These are phyloP conservation scores for Actinernus sp. DNA, from an alignment of 92 coral and sea anemone genomes.

Conservation along the genomic window DNA sequence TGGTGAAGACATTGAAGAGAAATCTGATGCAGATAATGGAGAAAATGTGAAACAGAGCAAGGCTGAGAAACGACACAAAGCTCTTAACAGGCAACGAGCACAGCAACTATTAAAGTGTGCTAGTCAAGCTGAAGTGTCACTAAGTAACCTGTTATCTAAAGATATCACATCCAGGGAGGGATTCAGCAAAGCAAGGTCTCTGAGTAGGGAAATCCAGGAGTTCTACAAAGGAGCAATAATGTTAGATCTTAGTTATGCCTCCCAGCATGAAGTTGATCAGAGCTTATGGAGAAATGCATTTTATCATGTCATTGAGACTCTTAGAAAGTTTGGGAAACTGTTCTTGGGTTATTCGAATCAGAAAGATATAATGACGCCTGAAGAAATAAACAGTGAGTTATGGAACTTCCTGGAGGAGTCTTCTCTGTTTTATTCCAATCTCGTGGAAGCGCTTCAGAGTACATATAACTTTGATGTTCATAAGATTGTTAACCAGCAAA, in stretches of 20 bases:
- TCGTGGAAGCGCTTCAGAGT: conserved; percentile 70
- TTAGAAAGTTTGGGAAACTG: conserved; percentile 77
- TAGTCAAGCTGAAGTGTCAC: conserved; percentile 42
- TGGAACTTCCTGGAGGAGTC: conserved; percentile 59
- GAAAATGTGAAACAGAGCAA: conserved; percentile 11
- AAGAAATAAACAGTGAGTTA: conserved; percentile 61
- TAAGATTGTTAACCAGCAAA: conserved; percentile 64
- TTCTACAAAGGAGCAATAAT: conserved; percentile 78
- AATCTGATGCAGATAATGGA: conserved; percentile 10
- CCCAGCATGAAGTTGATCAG: conserved; percentile 85
- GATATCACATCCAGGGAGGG: conserved; percentile 60
- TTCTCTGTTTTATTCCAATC: conserved; percentile 56
- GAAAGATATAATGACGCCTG: conserved; percentile 53
- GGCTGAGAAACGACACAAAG: conserved; percentile 66
- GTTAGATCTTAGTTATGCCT: conserved; percentile 79
- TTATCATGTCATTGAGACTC: conserved; percentile 90
- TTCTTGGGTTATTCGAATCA: conserved; percentile 71
- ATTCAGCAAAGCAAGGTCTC: conserved; percentile 44
- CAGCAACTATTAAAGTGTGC: conserved; percentile 66
- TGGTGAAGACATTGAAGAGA: conserved; percentile 1
- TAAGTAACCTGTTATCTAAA: conserved; percentile 64
- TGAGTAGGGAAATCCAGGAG: conserved; percentile 87
- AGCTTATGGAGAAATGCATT: conserved; percentile 87
- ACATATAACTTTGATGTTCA: conserved; percentile 65
- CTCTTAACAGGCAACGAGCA: conserved; percentile 70